Evolutionary conservation across 1,140 invertebrate species (phyloP).

Genomic region (Drosophila orena): DNA sequence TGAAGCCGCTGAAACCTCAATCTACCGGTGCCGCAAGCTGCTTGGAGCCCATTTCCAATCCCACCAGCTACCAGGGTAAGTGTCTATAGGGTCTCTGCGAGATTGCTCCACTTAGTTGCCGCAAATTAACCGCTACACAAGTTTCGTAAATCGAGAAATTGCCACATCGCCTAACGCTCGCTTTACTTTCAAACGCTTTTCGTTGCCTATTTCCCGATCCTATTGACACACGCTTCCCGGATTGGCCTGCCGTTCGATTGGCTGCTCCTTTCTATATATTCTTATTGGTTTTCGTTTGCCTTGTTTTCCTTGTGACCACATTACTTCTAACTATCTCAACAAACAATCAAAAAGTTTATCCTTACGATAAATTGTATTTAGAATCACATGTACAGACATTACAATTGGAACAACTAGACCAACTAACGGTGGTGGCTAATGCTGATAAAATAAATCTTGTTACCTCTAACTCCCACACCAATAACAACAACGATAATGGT

Average conservation of each 20-base stretch:
- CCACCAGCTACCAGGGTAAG: conserved; percentile 16
- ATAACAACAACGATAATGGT: conserved; percentile 37
- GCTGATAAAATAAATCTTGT: conserved; percentile 85
- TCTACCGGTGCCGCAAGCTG: background rate
- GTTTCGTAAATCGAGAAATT: conserved; percentile 68
- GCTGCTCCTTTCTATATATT: conserved; percentile 48
- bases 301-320: conserved; percentile 27
- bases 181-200: conserved; percentile 41
- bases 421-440: conserved; percentile 85
- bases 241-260: conserved; percentile 85
- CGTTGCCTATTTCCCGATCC: conserved; percentile 27
- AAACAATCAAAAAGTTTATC: conserved; percentile 67
- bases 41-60: conserved; percentile 23
- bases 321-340: conserved; percentile 34
- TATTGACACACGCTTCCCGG: conserved; percentile 34
- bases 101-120: conserved; percentile 56
- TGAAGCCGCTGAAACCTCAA: conserved; percentile 90
- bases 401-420: conserved; percentile 88
- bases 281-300: conserved; percentile 24
- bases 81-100: background rate
- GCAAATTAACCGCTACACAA: conserved; percentile 79
- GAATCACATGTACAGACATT: conserved; percentile 88
- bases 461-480: conserved; percentile 81
- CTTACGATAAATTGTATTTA: conserved; percentile 85
- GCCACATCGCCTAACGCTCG: conserved; percentile 61